phyloP scores from a whole-genome alignment of 2,113 vertebrate genomes.

The Mungos mungo region DNA sequence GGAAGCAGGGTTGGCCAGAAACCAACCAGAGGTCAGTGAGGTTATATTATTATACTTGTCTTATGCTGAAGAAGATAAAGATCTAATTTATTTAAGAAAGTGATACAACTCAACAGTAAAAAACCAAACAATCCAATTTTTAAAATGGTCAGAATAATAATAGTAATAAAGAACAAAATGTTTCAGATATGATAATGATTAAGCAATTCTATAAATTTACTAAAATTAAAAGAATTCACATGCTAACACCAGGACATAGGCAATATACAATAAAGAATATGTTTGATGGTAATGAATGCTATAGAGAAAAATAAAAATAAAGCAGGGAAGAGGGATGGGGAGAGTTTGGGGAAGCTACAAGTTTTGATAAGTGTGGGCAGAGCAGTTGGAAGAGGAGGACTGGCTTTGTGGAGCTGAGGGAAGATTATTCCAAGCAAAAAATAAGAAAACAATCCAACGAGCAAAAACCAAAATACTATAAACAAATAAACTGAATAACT shows the following conservation, averaged over 20 bases:
- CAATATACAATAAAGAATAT: background rate
- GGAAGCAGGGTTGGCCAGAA: background rate
- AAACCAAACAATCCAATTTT: background rate
- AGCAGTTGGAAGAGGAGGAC: background rate
- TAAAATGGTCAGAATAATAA: background rate
- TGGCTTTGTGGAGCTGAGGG: background rate
- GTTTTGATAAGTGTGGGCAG: background rate
- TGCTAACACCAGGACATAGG: background rate
- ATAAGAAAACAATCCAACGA: background rate
- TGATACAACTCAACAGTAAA: background rate
- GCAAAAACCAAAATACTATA: background rate
- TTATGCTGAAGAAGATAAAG: background rate
- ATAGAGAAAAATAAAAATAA: background rate
- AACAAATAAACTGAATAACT: slow-evolving; percentile 1
- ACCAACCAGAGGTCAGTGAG: background rate
- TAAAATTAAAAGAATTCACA: background rate
- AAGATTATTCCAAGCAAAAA: background rate
- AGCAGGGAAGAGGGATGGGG: background rate
- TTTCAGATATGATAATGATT: background rate
- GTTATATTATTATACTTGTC: background rate
- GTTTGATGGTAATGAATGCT: background rate
- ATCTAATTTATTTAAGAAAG: background rate
- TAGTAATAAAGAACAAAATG: background rate
- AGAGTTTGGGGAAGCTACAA: background rate
- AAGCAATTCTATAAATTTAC: background rate